Evolutionary conservation across 1,140 invertebrate genomes (phyloP), one percentile per base, ranked within the genome.

Genomic region (Prorops nasuta): DNA sequence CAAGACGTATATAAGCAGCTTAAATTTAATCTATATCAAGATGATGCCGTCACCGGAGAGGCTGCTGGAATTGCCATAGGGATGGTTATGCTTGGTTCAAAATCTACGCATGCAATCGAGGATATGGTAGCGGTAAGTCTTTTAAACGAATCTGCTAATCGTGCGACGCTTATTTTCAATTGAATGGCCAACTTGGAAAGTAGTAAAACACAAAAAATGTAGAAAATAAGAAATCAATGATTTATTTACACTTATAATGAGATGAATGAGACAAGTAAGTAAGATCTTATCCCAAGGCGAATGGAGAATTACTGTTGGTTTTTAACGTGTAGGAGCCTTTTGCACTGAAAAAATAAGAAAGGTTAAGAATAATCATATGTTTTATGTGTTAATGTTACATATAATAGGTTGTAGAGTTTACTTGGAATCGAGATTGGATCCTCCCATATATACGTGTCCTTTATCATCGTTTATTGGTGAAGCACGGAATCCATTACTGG

Each of bases 31-130:
- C 80, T 99, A 21, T 98, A 96, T 71, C 94, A 98, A 82, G 96
- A 99, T 78, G 97, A 99, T 79, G 98, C 98, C 3, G 93, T 98
- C 0, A 96, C 94, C 31, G 96, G 94, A 19, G 98, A 99, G 81
- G 96, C 96, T 17, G 96, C 97, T 51, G 96, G 94, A 48, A 90
- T 98, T 37, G 91, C 93, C 3, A 98, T 99, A 94, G 96, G 98
- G 37, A 88, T 99, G 83, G 94, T 98, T 0, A 98, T 98, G 96
- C 77, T 98, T 49, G 97, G 96, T 2, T 96, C 95, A 0, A 91
- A 94, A 68, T 86, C 91, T 60, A 84, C 87, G 1, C 83, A 87
- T 48, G 91, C 91, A 4, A 92, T 98, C 51, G 87, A 94, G 74
- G 96, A 98, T 69, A 98, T 98, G 95, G 90, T 98, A 22, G 84